Conservation (phyloP, 1,140 invertebrate genomes). For the Anadara kagoshimensis region DNA sequence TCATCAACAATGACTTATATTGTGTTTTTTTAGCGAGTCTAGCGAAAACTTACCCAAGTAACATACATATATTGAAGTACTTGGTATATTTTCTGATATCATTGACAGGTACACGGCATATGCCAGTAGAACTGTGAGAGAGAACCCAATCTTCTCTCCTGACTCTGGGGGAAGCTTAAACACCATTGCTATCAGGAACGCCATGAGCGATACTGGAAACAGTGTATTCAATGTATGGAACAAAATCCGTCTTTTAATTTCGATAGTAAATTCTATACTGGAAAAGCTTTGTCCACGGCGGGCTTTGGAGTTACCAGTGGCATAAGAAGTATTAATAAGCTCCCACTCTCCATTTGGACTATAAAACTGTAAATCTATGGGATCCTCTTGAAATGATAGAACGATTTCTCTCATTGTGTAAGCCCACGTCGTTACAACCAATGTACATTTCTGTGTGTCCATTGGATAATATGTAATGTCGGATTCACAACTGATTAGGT, state of each 20-base stretch:
- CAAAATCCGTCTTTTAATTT: constrained; percentile 33
- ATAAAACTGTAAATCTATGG: constrained; percentile 26
- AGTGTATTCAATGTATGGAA: constrained; percentile 41
- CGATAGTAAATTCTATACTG: constrained; percentile 42
- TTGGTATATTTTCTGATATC: constrained; percentile 49
- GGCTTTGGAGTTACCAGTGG: not conserved
- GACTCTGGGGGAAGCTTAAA: constrained; percentile 53
- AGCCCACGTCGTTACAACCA: constrained; percentile 32
- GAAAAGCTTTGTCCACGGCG: constrained; percentile 25
- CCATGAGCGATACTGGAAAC: constrained; percentile 51
- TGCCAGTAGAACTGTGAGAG: constrained; percentile 51
- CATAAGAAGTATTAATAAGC: not conserved
- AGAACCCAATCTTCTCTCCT: constrained; percentile 57
- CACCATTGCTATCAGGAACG: constrained; percentile 47
- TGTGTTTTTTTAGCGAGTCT: too few relatives aligned
- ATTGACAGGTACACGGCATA: constrained; percentile 48
- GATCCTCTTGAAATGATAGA: not conserved
- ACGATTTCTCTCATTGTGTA: constrained; percentile 28
- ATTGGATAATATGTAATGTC: constrained; percentile 40
- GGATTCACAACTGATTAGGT: constrained; percentile 30
- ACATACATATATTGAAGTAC: constrained; percentile 41
- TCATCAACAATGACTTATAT: too few relatives aligned
- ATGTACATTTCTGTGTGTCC: constrained; percentile 25
- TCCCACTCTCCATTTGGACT: constrained; percentile 40
- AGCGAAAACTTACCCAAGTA: constrained; percentile 41